phyloP scores from a whole-genome alignment of 2,888 invertebrate genomes.

The Epirrhoe alternata region DNA sequence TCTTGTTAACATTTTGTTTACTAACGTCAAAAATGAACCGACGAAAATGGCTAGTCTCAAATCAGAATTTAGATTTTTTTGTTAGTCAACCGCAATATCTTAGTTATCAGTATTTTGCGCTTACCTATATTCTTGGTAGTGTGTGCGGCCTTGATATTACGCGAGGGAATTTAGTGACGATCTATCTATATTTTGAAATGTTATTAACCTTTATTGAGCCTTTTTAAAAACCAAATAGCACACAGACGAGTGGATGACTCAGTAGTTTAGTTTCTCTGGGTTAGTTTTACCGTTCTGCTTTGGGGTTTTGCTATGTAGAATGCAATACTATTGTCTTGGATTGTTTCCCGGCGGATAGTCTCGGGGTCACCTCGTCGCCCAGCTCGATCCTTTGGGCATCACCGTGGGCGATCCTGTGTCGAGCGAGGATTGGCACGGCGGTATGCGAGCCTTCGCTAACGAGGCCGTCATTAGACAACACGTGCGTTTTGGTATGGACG shows the following conservation, averaged over 20 bases:
- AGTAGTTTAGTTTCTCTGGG: not conserved
- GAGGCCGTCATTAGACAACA: slow-evolving; percentile 83
- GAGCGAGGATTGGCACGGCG: slow-evolving; percentile 80
- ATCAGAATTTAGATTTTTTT: slow-evolving; percentile 41
- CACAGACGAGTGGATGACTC: not conserved
- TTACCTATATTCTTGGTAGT: slow-evolving; percentile 35
- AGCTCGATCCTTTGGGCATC: slow-evolving; percentile 97
- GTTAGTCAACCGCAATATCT: slow-evolving; percentile 18
- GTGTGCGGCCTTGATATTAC: not conserved
- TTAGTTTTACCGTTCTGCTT: slow-evolving; percentile 21
- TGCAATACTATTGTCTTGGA: slow-evolving; percentile 37
- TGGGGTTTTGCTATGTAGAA: slow-evolving; percentile 20
- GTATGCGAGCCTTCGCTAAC: slow-evolving; percentile 80
- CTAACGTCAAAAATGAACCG: slow-evolving; percentile 58
- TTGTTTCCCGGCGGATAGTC: slow-evolving; percentile 85
- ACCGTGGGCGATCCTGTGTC: slow-evolving; percentile 87
- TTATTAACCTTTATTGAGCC: slow-evolving; percentile 1
- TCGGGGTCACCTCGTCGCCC: slow-evolving; percentile 96
- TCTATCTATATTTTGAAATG: slow-evolving; percentile 4
- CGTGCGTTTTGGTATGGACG: slow-evolving; percentile 83
- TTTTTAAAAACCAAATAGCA: slow-evolving; percentile 13
- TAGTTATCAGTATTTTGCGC: slow-evolving; percentile 38
- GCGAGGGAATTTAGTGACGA: slow-evolving; percentile 4
- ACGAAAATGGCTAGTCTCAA: slow-evolving; percentile 81
- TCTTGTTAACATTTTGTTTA: slow-evolving; percentile 41